Evolutionary conservation across 2,888 invertebrate genomes (phyloP).

Genomic region (Andrena trimmerana): DNA sequence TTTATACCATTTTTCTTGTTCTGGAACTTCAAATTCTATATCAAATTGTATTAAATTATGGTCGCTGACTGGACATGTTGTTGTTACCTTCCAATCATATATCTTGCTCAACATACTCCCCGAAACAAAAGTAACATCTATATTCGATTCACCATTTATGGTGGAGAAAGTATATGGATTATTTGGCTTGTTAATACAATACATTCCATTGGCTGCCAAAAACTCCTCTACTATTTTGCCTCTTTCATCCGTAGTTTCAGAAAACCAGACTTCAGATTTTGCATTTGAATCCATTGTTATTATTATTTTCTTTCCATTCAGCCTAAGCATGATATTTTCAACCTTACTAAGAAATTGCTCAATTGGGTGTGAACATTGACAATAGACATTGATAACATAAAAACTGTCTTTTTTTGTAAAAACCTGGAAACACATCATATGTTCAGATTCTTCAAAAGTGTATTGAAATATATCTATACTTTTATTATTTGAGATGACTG

Average conservation of each 20-base stretch:
- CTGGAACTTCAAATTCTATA: not conserved
- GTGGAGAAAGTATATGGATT: not conserved
- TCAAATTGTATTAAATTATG: not conserved
- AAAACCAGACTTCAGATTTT: not conserved
- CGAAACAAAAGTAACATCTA: slow-evolving; percentile 35
- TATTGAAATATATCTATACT: not conserved
- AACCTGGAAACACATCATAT: not conserved
- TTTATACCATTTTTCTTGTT: not conserved
- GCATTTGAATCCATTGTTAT: slow-evolving; percentile 10
- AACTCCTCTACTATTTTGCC: slow-evolving; percentile 11
- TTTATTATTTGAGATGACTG: not conserved
- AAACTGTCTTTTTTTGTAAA: not conserved
- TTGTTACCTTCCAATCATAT: not conserved
- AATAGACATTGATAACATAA: not conserved
- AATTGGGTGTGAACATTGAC: not conserved
- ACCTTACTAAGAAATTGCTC: not conserved
- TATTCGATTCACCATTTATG: slow-evolving; percentile 20
- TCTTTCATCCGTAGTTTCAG: not conserved
- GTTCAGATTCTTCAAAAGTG: not conserved
- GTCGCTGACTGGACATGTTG: not conserved
- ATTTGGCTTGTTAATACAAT: not conserved
- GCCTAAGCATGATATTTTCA: not conserved
- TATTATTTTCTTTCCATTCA: not conserved
- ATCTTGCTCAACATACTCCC: not conserved
- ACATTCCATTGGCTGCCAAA: not conserved